Percentiles rank a stretch among this genome's conserved stretches.
These are phyloP conservation scores for Myathropa florea DNA, from an alignment of 2,888 invertebrate species.

Conservation along the genomic window DNA sequence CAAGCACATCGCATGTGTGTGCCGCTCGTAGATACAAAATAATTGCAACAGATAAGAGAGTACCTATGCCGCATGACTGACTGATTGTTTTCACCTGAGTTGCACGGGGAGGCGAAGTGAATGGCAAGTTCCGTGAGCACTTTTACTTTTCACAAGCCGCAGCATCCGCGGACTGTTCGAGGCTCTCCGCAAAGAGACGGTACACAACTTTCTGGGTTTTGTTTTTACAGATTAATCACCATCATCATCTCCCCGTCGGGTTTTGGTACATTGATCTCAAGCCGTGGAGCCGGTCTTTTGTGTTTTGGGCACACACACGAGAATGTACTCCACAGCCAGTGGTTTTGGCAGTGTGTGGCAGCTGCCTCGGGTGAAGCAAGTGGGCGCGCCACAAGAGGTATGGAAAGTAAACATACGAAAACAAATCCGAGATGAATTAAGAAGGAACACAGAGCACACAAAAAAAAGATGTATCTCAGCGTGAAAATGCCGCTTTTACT, in stretches of 20 bases:
- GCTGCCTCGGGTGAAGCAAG: constrained; percentile 18
- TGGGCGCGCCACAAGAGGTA: constrained; percentile 29
- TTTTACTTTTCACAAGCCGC: constrained; percentile 52
- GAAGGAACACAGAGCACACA: not conserved
- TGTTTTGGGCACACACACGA: not conserved
- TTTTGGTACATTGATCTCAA: constrained; percentile 49
- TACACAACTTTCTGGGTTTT: constrained; percentile 45
- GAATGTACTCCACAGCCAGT: not conserved
- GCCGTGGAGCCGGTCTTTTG: not conserved
- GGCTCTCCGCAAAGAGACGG: constrained; percentile 2
- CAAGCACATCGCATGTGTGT: not conserved
- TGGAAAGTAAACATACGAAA: constrained; percentile 52
- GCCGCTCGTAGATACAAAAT: not conserved
- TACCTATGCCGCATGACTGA: constrained; percentile 2
- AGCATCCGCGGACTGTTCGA: not conserved
- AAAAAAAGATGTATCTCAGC: constrained; percentile 9
- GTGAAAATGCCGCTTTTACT: constrained; percentile 23
- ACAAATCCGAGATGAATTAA: constrained; percentile 40
- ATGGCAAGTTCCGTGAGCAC: constrained; percentile 21
- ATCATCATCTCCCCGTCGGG: constrained; percentile 5
- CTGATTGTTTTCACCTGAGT: constrained; percentile 40
- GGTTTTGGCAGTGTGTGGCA: not conserved
- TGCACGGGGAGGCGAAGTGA: not conserved
- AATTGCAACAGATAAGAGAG: constrained; percentile 12
- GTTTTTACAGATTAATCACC: constrained; percentile 10